Base-by-base conservation (phyloP, 2,888 invertebrate species). In the Pristionchus fissidentatus region DNA sequence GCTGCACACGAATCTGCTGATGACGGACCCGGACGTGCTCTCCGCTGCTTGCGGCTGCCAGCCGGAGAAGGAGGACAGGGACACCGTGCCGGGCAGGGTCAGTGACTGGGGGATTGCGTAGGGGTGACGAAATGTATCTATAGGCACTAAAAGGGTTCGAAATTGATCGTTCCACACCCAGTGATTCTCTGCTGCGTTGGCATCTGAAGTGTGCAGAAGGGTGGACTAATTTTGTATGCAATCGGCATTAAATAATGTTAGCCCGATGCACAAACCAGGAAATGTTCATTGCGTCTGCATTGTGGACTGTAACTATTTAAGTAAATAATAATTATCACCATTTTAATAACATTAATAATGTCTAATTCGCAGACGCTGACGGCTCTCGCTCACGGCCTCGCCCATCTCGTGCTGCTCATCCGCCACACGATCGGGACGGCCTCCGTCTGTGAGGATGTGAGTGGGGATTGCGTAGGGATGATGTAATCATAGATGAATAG, bases 341-440 rank as follows among this genome's bases (percentile, higher is more conserved):
- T n/a, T n/a, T n/a, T n/a, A n/a, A n/a, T n/a, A n/a, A n/a, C n/a
- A n/a, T n/a, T n/a, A n/a, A n/a, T n/a, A n/a, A n/a, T n/a, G n/a
- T n/a, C n/a, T n/a, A n/a, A n/a, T n/a, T n/a, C n/a, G n/a, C 75
- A 75, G 75, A 75, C 75, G 75, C 22, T 78, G 83, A 35, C 32
- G 2, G 78, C 83, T 0, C 97, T 97, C 93, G 96, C 96, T 91
- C 95, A 96, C 88, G 95, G 96, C 79, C 95, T 97, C 62, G 95
- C 97, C 90, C 97, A 97, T 93, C 94, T 97, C 49, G 95, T 97
- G 85, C 96, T 96, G 92, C 94, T 96, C 82, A 96, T 97, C 80
- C 95, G 96, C 92, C 96, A 97, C 90, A 96, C 96, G 92, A 95
- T 97, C 84, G 95, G 95, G 73, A 88, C 87, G 38, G 92, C 92